Conservation (phyloP, 2,888 invertebrate species). For the Nemotelus nigrinus region DNA sequence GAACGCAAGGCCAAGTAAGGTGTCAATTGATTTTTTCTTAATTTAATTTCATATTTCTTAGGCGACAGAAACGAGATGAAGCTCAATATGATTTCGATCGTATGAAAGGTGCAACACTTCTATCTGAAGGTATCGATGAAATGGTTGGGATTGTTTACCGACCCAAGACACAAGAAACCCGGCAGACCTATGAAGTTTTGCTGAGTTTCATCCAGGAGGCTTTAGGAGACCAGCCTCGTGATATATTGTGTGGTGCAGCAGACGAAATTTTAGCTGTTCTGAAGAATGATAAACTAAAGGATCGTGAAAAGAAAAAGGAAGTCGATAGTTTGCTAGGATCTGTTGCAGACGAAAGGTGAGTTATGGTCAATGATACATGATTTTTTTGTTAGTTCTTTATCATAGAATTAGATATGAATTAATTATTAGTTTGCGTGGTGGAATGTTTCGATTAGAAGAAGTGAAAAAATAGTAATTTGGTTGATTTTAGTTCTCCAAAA, state of each 20-base stretch:
- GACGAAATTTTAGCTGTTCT: constrained; percentile 96
- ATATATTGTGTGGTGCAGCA: constrained; percentile 98
- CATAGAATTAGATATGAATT: background rate
- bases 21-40: background rate
- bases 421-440: too few relatives aligned
- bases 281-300: constrained; percentile 94
- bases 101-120: constrained; percentile 85
- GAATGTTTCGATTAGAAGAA: too few relatives aligned
- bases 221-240: constrained; percentile 95
- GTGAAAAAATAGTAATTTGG: too few relatives aligned
- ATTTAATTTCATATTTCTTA: constrained; percentile 57
- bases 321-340: constrained; percentile 85
- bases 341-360: constrained; percentile 78
- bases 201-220: constrained; percentile 97
- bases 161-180: constrained; percentile 96
- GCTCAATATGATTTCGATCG: constrained; percentile 91
- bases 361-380: background rate
- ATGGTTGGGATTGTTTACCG: constrained; percentile 94
- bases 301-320: constrained; percentile 92
- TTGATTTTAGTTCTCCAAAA: too few relatives aligned
- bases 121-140: constrained; percentile 90
- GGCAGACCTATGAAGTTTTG: constrained; percentile 96
- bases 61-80: constrained; percentile 89
- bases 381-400: background rate
- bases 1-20: constrained; percentile 90